phyloP scores from a whole-genome alignment of 2,888 invertebrate species.

The Lasioglossum pauxillum region DNA sequence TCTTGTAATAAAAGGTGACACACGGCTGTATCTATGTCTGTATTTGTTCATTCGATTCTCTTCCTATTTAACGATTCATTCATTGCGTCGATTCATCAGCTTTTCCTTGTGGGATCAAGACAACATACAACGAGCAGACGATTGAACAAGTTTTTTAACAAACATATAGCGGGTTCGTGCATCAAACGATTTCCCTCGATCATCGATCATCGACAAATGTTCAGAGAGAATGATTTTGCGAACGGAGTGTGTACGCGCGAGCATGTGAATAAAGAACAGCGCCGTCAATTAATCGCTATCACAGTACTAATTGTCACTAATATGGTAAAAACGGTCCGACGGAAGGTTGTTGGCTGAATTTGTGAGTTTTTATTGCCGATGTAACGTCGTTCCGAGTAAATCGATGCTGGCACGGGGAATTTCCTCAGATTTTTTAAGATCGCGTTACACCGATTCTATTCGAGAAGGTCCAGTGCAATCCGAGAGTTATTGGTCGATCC shows the following conservation, averaged over 20 bases:
- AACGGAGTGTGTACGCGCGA: constrained; percentile 19
- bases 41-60: neutral
- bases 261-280: constrained; percentile 63
- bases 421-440: constrained; percentile 30
- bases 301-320: constrained; percentile 80
- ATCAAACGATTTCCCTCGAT: constrained; percentile 29
- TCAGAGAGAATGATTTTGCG: constrained; percentile 25
- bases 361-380: constrained; percentile 56
- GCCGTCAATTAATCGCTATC: constrained; percentile 78
- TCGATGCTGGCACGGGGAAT: constrained; percentile 40
- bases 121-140: neutral
- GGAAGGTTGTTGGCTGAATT: constrained; percentile 57
- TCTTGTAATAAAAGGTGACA: neutral
- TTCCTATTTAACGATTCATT: neutral
- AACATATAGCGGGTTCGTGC: constrained; percentile 35
- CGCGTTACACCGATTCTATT: constrained; percentile 1
- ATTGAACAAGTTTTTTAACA: neutral
- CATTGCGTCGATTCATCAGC: neutral
- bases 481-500: neutral
- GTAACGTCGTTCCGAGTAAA: constrained; percentile 44
- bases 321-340: constrained; percentile 69
- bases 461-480: neutral
- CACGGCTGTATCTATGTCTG: neutral
- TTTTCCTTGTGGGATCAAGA: neutral
- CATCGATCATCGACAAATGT: constrained; percentile 43